Percentiles rank a stretch among this genome's conserved stretches.
These are phyloP conservation scores for Lepidurus packardi DNA, from an alignment of 1,140 invertebrate genomes.

Conservation along the genomic window DNA sequence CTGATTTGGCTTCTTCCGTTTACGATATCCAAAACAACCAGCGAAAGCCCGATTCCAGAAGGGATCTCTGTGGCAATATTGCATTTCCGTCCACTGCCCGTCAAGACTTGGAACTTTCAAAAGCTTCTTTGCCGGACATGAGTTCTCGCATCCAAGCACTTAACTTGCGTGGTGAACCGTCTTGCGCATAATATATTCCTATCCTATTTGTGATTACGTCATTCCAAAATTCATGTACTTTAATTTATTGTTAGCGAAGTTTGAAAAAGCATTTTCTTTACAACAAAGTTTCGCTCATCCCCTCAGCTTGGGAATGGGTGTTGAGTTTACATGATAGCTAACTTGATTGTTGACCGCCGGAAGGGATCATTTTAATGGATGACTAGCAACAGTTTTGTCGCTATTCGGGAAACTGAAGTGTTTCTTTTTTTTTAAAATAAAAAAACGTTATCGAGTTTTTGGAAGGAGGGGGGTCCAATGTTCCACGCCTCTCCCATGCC, in stretches of 20 bases:
- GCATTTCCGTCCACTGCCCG: neutral
- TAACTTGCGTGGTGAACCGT: constrained; percentile 6
- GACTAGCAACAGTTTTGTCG: neutral
- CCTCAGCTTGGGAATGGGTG: neutral
- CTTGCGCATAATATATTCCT: neutral
- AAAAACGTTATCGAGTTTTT: neutral
- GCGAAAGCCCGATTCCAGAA: neutral
- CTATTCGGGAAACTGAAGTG: neutral
- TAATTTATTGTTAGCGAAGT: neutral
- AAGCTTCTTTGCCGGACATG: neutral
- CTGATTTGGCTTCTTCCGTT: neutral
- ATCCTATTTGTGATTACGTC: neutral
- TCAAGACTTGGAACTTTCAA: neutral
- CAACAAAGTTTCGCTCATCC: neutral
- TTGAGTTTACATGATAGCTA: neutral
- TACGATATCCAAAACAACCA: neutral
- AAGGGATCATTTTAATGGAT: neutral
- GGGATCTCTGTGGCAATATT: constrained; percentile 1
- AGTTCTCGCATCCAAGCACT: constrained; percentile 3
- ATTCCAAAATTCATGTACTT: neutral
- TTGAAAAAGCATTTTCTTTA: neutral
- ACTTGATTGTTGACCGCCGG: neutral
- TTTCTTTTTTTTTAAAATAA: neutral
- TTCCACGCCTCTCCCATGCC: constrained; percentile 4
- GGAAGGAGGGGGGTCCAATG: neutral